Evolutionary conservation across 2,888 invertebrate species (phyloP), one percentile per base, ranked within the genome.

Genomic region (Acanthosepion esculentum): DNA sequence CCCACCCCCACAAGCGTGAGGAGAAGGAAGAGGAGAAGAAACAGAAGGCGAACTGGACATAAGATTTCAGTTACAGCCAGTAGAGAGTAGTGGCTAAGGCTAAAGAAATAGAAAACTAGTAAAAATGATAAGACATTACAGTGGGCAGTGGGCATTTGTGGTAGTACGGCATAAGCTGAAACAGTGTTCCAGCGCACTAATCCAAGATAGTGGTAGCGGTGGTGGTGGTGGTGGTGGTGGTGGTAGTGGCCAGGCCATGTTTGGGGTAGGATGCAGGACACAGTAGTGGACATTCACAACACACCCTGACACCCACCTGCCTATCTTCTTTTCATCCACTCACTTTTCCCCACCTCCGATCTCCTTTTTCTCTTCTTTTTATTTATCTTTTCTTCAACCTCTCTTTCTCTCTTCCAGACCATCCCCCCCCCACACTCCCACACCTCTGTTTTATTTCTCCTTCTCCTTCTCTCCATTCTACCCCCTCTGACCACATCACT

Each of bases 121-220:
- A n/a, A 48, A 92, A n/a, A 92, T 48, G 92, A 93, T n/a, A 93
- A 93, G 93, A 93, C 18, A 53, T 53, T 53, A 93, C 48, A 53
- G 93, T 93, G 93, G 93, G 53, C 93, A 53, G 93, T 93, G 50
- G 48, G 93, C 93, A 53, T 50, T 93, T 48, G 93, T 29, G 33
- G 33, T 18, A n/a, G n/a, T 78, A 78, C 15, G 12, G 33, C 78
- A 78, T 78, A 78, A 78, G 78, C 78, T 78, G 78, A 78, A 78
- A 78, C 78, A 78, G 78, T 78, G 78, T 78, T 78, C 78, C 33
- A 78, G 78, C 78, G n/a, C 50, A 93, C 93, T 93, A 93, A 93
- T 93, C 93, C 53, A 93, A 93, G 53, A 50, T 48, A 20, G 93
- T 50, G 93, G 93, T 93, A 53, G 93, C 1, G 78, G 78, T 78